Evolutionary conservation across 2,797 vertebrate species (phyloP).

Genomic region (Tarsius wallacei): DNA sequence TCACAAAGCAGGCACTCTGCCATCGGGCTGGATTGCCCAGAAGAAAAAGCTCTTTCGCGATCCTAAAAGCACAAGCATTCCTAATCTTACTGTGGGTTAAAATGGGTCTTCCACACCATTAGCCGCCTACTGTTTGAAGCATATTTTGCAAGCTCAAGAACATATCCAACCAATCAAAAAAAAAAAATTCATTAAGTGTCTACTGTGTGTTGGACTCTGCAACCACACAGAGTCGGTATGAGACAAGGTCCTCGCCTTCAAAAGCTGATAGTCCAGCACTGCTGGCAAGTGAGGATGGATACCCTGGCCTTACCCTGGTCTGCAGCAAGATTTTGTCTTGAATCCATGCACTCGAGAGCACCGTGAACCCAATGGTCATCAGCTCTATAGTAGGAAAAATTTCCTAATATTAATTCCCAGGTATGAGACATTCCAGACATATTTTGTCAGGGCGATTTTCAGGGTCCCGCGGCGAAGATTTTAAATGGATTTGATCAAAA

Average conservation of each 20-base stretch:
- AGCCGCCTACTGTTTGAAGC: background rate
- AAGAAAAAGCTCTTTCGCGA: slow-evolving; percentile 8
- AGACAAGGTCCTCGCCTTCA: background rate
- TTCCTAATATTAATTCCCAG: slow-evolving; percentile 37
- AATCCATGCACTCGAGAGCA: background rate
- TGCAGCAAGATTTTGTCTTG: slow-evolving; percentile 29
- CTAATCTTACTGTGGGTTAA: slow-evolving; percentile 21
- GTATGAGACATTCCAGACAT: slow-evolving; percentile 69
- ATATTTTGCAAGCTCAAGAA: slow-evolving; percentile 32
- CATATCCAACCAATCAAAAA: background rate
- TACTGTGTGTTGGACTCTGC: background rate
- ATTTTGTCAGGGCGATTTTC: slow-evolving; percentile 67
- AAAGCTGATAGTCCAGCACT: background rate
- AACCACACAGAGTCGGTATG: background rate
- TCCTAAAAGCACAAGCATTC: slow-evolving; percentile 55
- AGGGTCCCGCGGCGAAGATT: slow-evolving; percentile 75
- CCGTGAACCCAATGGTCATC: background rate
- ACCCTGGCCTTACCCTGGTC: background rate
- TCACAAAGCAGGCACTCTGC: slow-evolving; percentile 22
- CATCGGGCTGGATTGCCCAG: slow-evolving; percentile 13
- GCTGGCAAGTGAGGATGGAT: background rate
- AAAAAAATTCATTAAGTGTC: background rate
- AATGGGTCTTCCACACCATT: background rate
- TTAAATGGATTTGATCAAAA: slow-evolving; percentile 84
- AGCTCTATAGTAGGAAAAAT: background rate